Evolutionary conservation across 2,888 invertebrate species (phyloP), one percentile per base, ranked within the genome.

Genomic region (Dione juno): DNA sequence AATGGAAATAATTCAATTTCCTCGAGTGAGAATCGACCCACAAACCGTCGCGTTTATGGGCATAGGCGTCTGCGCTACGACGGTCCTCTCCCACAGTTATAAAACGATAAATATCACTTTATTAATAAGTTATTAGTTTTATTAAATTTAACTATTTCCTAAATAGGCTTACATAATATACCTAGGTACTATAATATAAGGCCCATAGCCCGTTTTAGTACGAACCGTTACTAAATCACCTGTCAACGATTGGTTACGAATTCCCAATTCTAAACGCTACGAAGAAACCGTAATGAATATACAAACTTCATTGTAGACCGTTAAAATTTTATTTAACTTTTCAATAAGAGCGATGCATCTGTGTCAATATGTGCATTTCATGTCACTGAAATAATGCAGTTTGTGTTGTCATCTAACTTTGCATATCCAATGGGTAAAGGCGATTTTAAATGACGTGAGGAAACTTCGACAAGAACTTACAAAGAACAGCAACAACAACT

Each of bases 251-350:
- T 71, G 76, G 69, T 68, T 69, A 69, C 69, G 80, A 84, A 85
- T 86, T 80, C 86, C 83, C 75, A 77, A 87, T 85, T 84, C 71
- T 80, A 67, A 84, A 87, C 83, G 82, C 80, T 78, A 74, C 70
- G 66, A 71, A 76, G 66, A 71, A 76, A 77, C 76, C 72, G 77
- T 80, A 77, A 82, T 85, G 85, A 86, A 87, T 88, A 87, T 85
- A 83, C 78, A 84, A 81, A 77, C 72, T 72, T 66, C 74, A 75
- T 78, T 79, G 78, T 80, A 43, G 79, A 76, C 75, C 84, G 83
- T 83, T 82, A 86, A 84, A 83, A 83, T 84, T 84, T 84, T 87
- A 86, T 88, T 88, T 87, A 83, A 84, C 80, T 82, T 79, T 72
- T 80, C 53, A 41, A 57, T 79, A 74, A 72, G 73, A 53, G 72